Conservation (phyloP, 1,140 invertebrate genomes). For the Bombus pyrosoma region DNA sequence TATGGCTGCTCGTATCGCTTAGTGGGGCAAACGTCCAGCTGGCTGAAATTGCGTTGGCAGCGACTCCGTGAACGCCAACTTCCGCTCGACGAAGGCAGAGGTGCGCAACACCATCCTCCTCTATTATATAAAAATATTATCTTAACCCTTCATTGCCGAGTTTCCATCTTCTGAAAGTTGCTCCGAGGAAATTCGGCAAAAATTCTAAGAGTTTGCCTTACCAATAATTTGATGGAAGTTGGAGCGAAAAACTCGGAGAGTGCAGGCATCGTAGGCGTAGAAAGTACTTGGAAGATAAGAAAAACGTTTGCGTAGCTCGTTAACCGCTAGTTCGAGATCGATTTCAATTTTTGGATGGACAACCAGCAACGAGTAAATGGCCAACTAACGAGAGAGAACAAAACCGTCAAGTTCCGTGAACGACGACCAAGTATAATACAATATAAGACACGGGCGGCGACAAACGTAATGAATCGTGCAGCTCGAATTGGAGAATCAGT, state of each 20-base stretch:
- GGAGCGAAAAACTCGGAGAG: neutral
- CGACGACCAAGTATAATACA: neutral
- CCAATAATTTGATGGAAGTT: neutral
- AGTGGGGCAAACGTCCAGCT: slow-evolving; percentile 10
- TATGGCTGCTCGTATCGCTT: slow-evolving; percentile 24
- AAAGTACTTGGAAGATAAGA: neutral
- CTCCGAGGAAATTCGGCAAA: neutral
- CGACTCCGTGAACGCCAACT: neutral
- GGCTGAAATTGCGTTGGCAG: slow-evolving; percentile 25
- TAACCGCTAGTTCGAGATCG: slow-evolving; percentile 17
- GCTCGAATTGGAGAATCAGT: slow-evolving; percentile 25
- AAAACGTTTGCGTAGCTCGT: slow-evolving; percentile 2
- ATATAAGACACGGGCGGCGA: neutral
- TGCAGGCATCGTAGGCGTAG: neutral
- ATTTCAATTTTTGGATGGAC: neutral
- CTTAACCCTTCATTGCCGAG: neutral
- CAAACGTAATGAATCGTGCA: slow-evolving; percentile 41
- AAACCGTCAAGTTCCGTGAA: neutral
- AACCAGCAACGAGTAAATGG: neutral
- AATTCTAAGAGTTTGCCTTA: neutral
- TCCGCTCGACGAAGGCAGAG: neutral
- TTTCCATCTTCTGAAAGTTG: neutral
- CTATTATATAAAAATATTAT: neutral
- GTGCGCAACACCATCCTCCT: neutral
- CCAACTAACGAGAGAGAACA: slow-evolving; percentile 17